Evolutionary conservation across 2,797 vertebrate species (phyloP), one percentile per base, ranked within the genome.

Genomic region (Bryconaethiops microstoma): DNA sequence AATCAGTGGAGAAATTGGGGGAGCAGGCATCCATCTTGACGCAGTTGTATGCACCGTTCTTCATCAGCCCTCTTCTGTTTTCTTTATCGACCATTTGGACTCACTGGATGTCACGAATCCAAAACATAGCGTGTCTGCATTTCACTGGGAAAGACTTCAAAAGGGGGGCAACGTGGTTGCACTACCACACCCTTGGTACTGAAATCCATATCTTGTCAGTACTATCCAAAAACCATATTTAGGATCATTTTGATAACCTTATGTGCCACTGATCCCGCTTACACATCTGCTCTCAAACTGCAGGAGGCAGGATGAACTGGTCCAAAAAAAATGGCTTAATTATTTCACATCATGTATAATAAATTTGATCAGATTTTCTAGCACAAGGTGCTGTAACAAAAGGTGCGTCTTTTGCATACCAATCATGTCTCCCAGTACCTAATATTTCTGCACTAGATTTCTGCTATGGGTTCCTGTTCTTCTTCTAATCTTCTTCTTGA

Each of bases 11-110:
- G 10, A 75, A 62, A 84, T 80, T 74, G 69, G 52, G 52, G 19
- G 48, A 48, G 13, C n/a, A 19, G n/a, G 62, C 69, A 82, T 88
- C 88, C 88, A 90, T 91, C 91, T 92, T 91, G 89, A 88, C 64
- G 86, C 86, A 87, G 82, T 85, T 82, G 77, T 83, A 79, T 85
- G 79, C 81, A 70, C 78, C 68, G 29, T 67, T 86, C 55, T n/a
- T 42, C 12, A 13, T 16, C 17, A 48, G 50, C 40, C 16, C 21
- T 76, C 9, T 52, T 29, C 52, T 42, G 40, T 10, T 57, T 19
- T 19, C 9, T 21, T 25, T 21, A 78, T 62, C 55, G 25, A 64
- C 77, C 25, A 45, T 55, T 75, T 14, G 42, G 64, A 70, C 60
- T 64, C 63, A 48, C 7, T 52, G n/a, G 12, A 75, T 23, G 3